Evolutionary conservation across 2,113 vertebrate species (phyloP), one percentile per base, ranked within the genome.

Genomic region (Xiphorhynchus elegans): DNA sequence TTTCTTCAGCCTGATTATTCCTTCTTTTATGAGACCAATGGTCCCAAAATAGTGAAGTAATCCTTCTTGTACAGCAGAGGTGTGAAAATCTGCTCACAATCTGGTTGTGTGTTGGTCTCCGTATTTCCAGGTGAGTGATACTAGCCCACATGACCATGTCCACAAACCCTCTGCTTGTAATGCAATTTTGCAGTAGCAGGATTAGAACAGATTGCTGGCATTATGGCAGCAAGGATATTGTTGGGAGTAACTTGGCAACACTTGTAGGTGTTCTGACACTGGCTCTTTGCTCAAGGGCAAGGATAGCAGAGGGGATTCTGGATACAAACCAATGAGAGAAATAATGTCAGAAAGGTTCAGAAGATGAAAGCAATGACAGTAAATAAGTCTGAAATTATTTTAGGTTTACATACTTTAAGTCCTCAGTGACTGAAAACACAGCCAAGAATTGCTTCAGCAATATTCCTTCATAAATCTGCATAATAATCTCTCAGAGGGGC

Each of bases 391-490:
- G 88, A 96, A 97, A 97, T 96, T 96, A 96, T 97, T 96, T 96
- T 96, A 97, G 95, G 91, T 97, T 97, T 98, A 97, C 90, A 97
- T 97, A 94, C 95, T 97, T 97, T 95, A 96, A 96, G 96, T 94
- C 96, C 94, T 98, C 76, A 91, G 96, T 96, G 95, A 96, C 95
- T 97, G 91, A 97, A 98, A 97, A 97, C 92, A 96, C 92, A 95
- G 97, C 98, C 98, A 98, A 98, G 97, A 97, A 97, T 97, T 97
- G 96, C 97, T 98, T 98, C 97, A 98, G 96, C 96, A 96, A 94
- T 97, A 98, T 97, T 98, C 97, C 94, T 97, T 98, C 97, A 97
- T 98, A 98, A 98, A 98, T 98, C 97, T 98, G 93, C 97, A 98
- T 98, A 98, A 98, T 98, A 98, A 98, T 97, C 97, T 98, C 97